phyloP scores from a whole-genome alignment of 1,140 invertebrate genomes.

The Drosophila triauraria region DNA sequence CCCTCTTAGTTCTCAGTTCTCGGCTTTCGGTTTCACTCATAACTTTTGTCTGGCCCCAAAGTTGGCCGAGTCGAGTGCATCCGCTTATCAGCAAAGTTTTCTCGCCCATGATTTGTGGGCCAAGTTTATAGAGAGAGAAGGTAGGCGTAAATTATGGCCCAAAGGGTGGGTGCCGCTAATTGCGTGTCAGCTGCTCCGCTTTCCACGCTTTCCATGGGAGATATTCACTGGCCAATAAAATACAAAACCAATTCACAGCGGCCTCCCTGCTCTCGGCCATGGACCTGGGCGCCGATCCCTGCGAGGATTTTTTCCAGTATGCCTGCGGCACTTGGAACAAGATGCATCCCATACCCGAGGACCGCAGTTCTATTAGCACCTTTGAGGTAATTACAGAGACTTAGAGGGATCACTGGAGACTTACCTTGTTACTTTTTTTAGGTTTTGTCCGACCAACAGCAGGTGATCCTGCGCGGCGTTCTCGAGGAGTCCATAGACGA shows the following conservation, averaged over 20 bases:
- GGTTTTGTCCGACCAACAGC: conserved; percentile 93
- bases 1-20: too few relatives aligned
- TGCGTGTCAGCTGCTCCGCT: conserved; percentile 35
- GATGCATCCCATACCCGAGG: conserved; percentile 95
- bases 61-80: conserved; percentile 18
- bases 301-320: conserved; percentile 95
- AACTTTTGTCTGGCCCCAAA: conserved; percentile 30
- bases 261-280: conserved; percentile 93
- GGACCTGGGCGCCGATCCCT: conserved; percentile 92
- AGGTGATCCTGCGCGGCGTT: conserved; percentile 92
- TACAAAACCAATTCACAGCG: conserved; percentile 86
- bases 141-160: conserved; percentile 30
- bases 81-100: conserved; percentile 39
- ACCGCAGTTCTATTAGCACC: conserved; percentile 93
- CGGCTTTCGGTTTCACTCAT: not conserved
- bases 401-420: not conserved
- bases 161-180: conserved; percentile 11
- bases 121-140: conserved; percentile 21
- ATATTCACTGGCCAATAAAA: conserved; percentile 5
- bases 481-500: conserved; percentile 89
- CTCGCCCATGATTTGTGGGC: conserved; percentile 41
- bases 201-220: conserved; percentile 18
- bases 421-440: conserved; percentile 2
- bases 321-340: conserved; percentile 96
- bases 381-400: conserved; percentile 88